Evolutionary conservation across 2,888 invertebrate genomes (phyloP).

Genomic region (Deilephila elpenor): DNA sequence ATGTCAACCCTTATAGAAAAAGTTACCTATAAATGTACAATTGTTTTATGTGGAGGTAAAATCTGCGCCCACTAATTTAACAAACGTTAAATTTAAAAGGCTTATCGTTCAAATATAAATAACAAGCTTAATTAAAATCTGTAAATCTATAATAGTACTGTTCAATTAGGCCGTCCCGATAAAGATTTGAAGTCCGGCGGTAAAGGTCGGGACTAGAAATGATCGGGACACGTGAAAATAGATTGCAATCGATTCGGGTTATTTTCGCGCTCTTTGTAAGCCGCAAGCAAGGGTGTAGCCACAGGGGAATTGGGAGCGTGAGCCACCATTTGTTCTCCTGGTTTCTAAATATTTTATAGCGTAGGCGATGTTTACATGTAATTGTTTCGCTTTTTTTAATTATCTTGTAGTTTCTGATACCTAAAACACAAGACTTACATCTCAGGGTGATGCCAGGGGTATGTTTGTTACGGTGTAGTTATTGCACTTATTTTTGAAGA

Average conservation of each 20-base stretch:
- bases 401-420: no score
- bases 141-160: not conserved
- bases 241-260: conserved; percentile 1
- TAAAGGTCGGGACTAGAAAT: conserved; percentile 4
- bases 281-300: no score
- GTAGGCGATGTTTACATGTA: no score
- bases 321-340: not conserved
- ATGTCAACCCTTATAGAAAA: no score
- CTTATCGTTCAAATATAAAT: not conserved
- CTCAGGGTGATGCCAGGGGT: no score
- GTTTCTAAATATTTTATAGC: not conserved
- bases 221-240: not conserved
- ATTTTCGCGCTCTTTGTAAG: not conserved
- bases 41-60: no score
- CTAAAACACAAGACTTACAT: no score
- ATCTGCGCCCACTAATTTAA: no score
- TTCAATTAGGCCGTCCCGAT: not conserved
- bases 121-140: not conserved
- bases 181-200: not conserved
- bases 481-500: no score
- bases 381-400: no score
- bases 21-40: no score
- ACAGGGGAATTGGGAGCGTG: not conserved
- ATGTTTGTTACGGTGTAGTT: no score
- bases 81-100: not conserved